These are phyloP conservation scores for Crossocerus cetratus DNA, from an alignment of 2,888 invertebrate species.

Conservation along the genomic window DNA sequence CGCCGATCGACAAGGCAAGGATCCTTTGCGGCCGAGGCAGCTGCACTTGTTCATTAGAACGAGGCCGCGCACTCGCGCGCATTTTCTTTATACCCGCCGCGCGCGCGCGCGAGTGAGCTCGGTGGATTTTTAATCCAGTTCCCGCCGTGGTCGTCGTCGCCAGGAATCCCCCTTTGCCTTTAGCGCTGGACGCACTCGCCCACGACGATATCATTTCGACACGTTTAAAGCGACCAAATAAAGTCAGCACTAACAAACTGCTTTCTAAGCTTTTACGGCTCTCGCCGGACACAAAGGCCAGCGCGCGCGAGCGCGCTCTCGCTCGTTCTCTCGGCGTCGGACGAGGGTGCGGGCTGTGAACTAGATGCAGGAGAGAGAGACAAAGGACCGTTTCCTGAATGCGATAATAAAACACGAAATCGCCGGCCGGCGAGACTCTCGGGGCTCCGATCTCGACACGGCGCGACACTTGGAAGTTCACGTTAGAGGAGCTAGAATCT, in stretches of 20 bases:
- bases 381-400: conserved; percentile 49
- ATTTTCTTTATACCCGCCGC: background rate
- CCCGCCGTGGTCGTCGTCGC: background rate
- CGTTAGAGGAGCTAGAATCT: conserved; percentile 6
- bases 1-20: conserved; percentile 23
- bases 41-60: conserved; percentile 58
- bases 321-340: no score
- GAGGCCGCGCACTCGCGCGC: conserved; percentile 12
- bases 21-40: conserved; percentile 35
- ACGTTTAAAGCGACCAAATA: conserved; percentile 3
- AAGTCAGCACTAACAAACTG: conserved; percentile 5
- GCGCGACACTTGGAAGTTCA: background rate
- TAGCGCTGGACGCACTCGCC: background rate
- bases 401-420: conserved; percentile 48
- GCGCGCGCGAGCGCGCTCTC: no score
- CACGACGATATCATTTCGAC: conserved; percentile 2
- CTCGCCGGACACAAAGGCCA: background rate
- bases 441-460: background rate
- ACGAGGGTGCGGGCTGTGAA: background rate
- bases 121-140: background rate
- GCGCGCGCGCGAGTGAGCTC: conserved; percentile 19
- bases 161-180: background rate
- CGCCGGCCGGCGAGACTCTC: conserved; percentile 15
- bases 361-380: conserved; percentile 28
- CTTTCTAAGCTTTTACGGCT: conserved; percentile 1